A percentile compares a stretch with the other conserved stretches of the same genome.
Evolutionary conservation across 2,797 vertebrate species (phyloP).

Genomic region (Sebastes vulpes): DNA sequence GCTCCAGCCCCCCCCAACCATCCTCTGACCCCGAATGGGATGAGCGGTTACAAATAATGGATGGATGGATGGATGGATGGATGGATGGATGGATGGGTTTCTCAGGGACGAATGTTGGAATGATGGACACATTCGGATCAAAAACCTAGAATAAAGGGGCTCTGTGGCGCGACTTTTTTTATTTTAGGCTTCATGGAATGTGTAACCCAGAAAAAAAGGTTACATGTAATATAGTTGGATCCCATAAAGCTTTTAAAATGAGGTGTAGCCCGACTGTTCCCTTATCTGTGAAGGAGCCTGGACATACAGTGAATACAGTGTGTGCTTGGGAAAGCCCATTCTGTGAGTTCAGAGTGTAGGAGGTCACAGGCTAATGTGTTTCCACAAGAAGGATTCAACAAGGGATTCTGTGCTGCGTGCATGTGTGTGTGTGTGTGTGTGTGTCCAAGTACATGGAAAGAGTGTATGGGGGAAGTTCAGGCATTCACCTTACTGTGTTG

Average conservation of each 20-base stretch:
- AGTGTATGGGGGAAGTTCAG: conserved; percentile 76
- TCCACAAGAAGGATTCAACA: conserved; percentile 16
- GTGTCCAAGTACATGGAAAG: conserved; percentile 73
- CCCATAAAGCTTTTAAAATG: not conserved
- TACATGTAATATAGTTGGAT: not conserved
- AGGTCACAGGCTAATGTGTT: conserved; percentile 34
- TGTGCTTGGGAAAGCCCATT: conserved; percentile 21
- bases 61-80: too few species aligned
- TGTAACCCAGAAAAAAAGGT: not conserved
- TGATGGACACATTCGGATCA: too few species aligned
- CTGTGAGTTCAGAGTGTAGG: conserved; percentile 1
- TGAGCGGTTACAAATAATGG: too few species aligned
- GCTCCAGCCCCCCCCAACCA: too few species aligned
- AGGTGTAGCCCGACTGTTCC: not conserved
- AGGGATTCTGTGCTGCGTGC: conserved; percentile 20
- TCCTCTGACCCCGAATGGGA: too few species aligned
- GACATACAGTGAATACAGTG: not conserved
- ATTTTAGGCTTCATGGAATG: not conserved
- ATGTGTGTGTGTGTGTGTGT: not conserved
- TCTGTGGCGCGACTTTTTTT: not conserved
- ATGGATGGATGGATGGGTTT: too few species aligned
- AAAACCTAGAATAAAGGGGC: too few species aligned
- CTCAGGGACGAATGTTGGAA: too few species aligned
- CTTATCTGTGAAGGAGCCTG: not conserved
- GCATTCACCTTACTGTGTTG: conserved; percentile 78